Evolutionary conservation across 2,888 invertebrate species (phyloP).

Genomic region (Mythimna ferrago): DNA sequence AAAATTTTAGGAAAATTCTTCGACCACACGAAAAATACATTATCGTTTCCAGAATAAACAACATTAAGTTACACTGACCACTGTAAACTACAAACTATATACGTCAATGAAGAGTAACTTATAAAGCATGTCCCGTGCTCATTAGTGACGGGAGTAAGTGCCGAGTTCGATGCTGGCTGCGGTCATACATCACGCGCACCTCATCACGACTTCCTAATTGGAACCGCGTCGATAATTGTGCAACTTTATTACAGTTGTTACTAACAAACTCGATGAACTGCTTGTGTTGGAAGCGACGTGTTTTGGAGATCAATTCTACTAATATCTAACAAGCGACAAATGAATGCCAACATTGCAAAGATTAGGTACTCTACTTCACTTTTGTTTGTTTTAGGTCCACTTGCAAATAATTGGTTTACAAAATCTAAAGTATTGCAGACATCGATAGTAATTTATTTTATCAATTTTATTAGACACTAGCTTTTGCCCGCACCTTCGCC

Average conservation of each 20-base stretch:
- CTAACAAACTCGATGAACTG: conserved; percentile 11
- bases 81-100: conserved; percentile 1
- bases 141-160: conserved; percentile 21
- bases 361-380: too few relatives aligned
- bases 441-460: not conserved
- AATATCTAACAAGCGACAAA: too few relatives aligned
- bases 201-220: conserved; percentile 46
- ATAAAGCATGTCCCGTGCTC: conserved; percentile 22
- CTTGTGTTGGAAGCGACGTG: not conserved
- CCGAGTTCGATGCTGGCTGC: conserved; percentile 24
- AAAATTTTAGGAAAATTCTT: not conserved
- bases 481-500: too few relatives aligned
- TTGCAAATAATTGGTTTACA: too few relatives aligned
- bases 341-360: too few relatives aligned
- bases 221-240: conserved; percentile 28
- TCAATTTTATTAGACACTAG: not conserved
- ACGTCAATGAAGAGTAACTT: conserved; percentile 7
- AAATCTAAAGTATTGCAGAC: too few relatives aligned
- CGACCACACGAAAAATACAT: not conserved
- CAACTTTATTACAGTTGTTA: conserved; percentile 32
- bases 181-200: conserved; percentile 57
- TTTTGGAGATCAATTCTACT: too few relatives aligned
- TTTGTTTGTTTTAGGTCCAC: too few relatives aligned
- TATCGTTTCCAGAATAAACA: not conserved
- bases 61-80: not conserved